These are phyloP conservation scores for Rhagonycha lutea DNA, from an alignment of 2,888 invertebrate genomes.

Conservation along the genomic window DNA sequence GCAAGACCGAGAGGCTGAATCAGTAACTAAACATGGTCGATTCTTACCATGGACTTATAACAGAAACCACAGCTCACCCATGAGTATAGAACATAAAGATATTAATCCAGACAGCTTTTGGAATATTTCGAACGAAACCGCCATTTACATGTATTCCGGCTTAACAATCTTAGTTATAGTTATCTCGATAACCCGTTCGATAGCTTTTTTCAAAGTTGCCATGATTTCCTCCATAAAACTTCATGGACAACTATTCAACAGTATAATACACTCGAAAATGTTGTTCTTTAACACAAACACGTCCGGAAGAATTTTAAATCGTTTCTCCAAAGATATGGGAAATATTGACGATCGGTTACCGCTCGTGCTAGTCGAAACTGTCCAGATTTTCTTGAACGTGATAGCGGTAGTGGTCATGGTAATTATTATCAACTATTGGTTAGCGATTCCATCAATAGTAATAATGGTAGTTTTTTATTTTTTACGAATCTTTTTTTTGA, in stretches of 20 bases:
- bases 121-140: constrained; percentile 25
- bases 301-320: constrained; percentile 73
- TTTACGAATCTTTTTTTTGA: constrained; percentile 67
- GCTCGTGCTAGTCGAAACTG: constrained; percentile 58
- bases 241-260: constrained; percentile 83
- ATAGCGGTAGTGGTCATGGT: constrained; percentile 71
- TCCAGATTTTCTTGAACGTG: constrained; percentile 65
- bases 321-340: constrained; percentile 77
- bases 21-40: background rate
- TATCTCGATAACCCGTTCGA: constrained; percentile 63
- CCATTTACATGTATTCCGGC: constrained; percentile 52
- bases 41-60: background rate
- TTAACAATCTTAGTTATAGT: constrained; percentile 47
- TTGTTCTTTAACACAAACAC: constrained; percentile 89
- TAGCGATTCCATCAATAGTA: constrained; percentile 63
- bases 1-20: background rate
- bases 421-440: constrained; percentile 68
- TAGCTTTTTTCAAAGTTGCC: constrained; percentile 66
- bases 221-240: constrained; percentile 76
- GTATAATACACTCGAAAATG: constrained; percentile 77
- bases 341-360: constrained; percentile 64
- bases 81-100: background rate
- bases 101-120: background rate
- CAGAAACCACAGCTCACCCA: background rate
- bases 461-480: constrained; percentile 66